Percentiles rank a stretch among this genome's conserved stretches.
phyloP scores from a whole-genome alignment of 2,888 invertebrate genomes.

The Torymus tubicola region DNA sequence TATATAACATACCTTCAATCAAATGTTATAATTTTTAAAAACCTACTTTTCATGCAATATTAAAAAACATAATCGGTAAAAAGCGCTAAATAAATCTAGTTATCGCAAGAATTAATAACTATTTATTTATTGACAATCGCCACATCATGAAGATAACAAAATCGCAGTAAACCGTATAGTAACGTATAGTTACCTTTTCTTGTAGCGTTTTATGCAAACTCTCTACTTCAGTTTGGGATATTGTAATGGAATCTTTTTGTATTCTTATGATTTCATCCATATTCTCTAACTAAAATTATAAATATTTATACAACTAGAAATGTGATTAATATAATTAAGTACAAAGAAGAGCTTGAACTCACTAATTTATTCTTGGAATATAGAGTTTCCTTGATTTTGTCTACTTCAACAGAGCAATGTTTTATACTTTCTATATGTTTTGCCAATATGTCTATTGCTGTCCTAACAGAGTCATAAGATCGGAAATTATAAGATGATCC shows the following conservation, averaged over 20 bases:
- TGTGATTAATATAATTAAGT: conserved; percentile 12
- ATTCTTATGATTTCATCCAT: conserved; percentile 72
- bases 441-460: conserved; percentile 62
- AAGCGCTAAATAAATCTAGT: no score
- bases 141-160: neutral
- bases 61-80: no score
- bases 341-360: conserved; percentile 49
- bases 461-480: conserved; percentile 56
- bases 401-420: conserved; percentile 65
- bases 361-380: conserved; percentile 72
- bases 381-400: conserved; percentile 67
- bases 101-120: no score
- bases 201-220: conserved; percentile 70
- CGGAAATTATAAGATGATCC: conserved; percentile 54
- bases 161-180: conserved; percentile 53
- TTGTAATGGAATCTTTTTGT: conserved; percentile 71
- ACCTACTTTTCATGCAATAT: no score
- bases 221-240: conserved; percentile 71
- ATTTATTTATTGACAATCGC: no score
- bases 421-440: conserved; percentile 66
- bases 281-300: conserved; percentile 67
- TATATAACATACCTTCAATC: no score
- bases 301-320: neutral
- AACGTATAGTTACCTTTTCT: conserved; percentile 66
- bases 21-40: no score